Evolutionary conservation across 2,797 vertebrate species (phyloP), one percentile per base, ranked within the genome.

Genomic region (Tolypeutes matacus): DNA sequence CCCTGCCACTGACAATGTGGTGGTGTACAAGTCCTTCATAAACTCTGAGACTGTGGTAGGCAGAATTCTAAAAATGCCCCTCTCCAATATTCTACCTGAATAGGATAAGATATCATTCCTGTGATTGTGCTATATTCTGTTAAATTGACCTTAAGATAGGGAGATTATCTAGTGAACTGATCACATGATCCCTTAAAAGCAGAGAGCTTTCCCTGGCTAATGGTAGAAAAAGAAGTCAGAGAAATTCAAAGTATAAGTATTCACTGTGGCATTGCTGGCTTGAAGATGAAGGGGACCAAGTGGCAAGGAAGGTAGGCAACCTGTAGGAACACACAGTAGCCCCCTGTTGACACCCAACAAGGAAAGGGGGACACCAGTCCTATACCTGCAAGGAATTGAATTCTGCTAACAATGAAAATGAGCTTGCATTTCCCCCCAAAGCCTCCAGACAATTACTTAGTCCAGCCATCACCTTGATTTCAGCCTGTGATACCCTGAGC

Each of bases 381-480:
- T 73, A 14, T 62, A 60, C 29, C 83, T 69, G 49, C 21, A 58
- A 86, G 81, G 81, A 89, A 89, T 70, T 69, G 49, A 88, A 87
- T 77, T 75, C 70, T 31, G 29, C 25, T 17, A 76, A 81, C 72
- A 90, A 86, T 7, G 83, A 76, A 42, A 92, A 70, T n/a, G 69
- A 77, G 36, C 42, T 42, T 78, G 51, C 80, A 86, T 51, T 58
- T 53, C 11, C 53, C 46, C 17, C 42, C 53, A 67, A 36, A 39
- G 53, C 65, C 39, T 86, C 34, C 10, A 87, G 62, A 67, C 9
- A 34, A 84, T 42, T 89, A 65, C 67, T 58, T 42, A 69, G 64
- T 70, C n/a, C 29, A 70, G 42, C 86, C 94, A 56, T 89, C 67
- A 86, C 27, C 86, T 91, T 93, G 83, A 93, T 34, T 69, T 67